phyloP scores from a whole-genome alignment of 92 coral and sea anemone genomes.

The Plumapathes pennacea region DNA sequence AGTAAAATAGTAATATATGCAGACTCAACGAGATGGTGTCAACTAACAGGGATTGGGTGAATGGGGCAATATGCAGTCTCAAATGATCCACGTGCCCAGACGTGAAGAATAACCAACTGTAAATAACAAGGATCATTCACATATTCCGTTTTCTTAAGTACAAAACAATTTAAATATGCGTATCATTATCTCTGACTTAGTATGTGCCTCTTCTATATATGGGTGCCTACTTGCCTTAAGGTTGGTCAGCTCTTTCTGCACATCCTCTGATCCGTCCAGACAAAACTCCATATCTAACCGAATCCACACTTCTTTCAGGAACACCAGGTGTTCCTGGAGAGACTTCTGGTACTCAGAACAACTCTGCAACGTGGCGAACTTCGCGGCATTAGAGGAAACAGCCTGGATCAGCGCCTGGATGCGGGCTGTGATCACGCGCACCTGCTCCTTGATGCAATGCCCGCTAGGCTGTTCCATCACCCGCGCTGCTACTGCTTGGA shows the following conservation, averaged over 20 bases:
- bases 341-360: constrained; percentile 75
- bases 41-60: no score
- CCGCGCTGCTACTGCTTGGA: constrained; percentile 51
- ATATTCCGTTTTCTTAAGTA: no score
- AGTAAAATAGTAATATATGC: no score
- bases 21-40: no score
- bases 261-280: constrained; percentile 81
- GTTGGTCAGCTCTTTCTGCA: constrained; percentile 67
- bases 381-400: constrained; percentile 54
- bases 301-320: constrained; percentile 71
- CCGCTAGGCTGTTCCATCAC: constrained; percentile 53
- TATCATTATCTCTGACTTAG: no score
- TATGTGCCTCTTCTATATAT: no score
- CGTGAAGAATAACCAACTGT: no score
- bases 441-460: constrained; percentile 51
- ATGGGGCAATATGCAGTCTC: no score
- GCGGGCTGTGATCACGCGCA: constrained; percentile 47
- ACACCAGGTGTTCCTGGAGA: constrained; percentile 76
- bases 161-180: no score
- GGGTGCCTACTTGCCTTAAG: constrained; percentile 69
- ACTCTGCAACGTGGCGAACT: constrained; percentile 68
- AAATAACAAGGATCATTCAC: no score
- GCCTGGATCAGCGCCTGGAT: constrained; percentile 51
- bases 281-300: constrained; percentile 75
- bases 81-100: no score